These are phyloP conservation scores for Tachuris rubrigastra DNA, from an alignment of 2,113 vertebrate species.

Conservation along the genomic window DNA sequence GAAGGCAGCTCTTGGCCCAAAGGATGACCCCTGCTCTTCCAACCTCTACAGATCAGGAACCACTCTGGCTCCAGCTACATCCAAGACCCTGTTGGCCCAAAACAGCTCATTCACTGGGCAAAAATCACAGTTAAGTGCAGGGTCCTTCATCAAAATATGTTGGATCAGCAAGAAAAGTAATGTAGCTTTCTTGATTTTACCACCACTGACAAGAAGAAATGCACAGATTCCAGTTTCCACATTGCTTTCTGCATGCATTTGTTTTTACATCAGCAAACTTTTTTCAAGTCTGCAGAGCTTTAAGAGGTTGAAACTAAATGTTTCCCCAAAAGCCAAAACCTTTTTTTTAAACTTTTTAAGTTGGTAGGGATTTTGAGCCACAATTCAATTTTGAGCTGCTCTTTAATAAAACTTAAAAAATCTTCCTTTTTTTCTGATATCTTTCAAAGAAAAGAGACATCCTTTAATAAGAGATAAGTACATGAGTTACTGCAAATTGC, in stretches of 20 bases:
- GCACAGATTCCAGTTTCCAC: not conserved
- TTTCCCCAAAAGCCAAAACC: not conserved
- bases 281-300: not conserved
- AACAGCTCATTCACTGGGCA: not conserved
- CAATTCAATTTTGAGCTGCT: not conserved
- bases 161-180: not conserved
- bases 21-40: fast-evolving
- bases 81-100: not conserved
- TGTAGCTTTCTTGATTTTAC: not conserved
- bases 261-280: not conserved
- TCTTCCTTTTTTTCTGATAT: not conserved
- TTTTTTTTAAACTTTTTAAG: not conserved
- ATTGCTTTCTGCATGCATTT: not conserved
- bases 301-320: not conserved
- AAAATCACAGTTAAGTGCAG: fast-evolving
- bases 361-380: not conserved
- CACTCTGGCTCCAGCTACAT: fast-evolving
- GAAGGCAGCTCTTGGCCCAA: not conserved
- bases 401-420: not conserved
- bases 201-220: not conserved
- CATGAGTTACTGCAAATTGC: not conserved
- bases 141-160: not conserved
- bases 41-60: fast-evolving
- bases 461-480: not conserved
- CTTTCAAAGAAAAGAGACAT: not conserved